These are phyloP conservation scores for Galeopsomyia nigrocyanea DNA, from an alignment of 2,888 invertebrate genomes.

Conservation along the genomic window DNA sequence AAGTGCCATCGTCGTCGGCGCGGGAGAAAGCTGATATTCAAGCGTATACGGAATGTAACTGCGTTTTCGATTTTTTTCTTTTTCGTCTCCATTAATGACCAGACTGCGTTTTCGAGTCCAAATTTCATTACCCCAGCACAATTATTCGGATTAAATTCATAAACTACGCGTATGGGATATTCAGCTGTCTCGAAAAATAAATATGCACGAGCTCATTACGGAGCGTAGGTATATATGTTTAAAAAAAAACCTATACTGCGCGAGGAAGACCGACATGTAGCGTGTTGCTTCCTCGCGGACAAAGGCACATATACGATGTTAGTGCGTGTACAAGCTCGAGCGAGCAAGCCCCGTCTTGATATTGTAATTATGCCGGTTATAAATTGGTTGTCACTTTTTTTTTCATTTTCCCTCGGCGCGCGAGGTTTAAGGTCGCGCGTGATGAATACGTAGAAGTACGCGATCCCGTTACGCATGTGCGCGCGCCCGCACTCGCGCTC, in stretches of 20 bases:
- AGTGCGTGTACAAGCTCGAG: slow-evolving; percentile 36
- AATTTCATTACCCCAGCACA: no score
- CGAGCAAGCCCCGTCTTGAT: slow-evolving; percentile 54
- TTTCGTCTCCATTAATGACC: no score
- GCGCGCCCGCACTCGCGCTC: not conserved
- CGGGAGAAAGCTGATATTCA: slow-evolving; percentile 14
- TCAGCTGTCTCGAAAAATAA: no score
- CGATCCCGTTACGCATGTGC: slow-evolving; percentile 60
- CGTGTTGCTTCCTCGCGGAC: not conserved
- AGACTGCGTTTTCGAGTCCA: no score
- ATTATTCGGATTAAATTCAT: no score
- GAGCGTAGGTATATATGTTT: no score
- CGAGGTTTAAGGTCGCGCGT: slow-evolving; percentile 60
- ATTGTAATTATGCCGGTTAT: slow-evolving; percentile 66
- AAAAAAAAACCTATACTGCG: not conserved
- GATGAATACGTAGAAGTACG: slow-evolving; percentile 63
- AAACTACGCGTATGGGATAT: no score
- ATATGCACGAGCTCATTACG: slow-evolving; percentile 17
- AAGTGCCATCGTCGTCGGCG: not conserved
- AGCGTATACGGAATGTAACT: not conserved
- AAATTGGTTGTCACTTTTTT: slow-evolving; percentile 66
- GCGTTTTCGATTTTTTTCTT: no score
- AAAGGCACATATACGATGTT: slow-evolving; percentile 52
- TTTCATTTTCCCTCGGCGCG: slow-evolving; percentile 42
- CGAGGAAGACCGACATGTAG: not conserved